Evolutionary conservation across 2,113 vertebrate genomes (phyloP), one percentile per base, ranked within the genome.

Genomic region (Turdus rufiventris): DNA sequence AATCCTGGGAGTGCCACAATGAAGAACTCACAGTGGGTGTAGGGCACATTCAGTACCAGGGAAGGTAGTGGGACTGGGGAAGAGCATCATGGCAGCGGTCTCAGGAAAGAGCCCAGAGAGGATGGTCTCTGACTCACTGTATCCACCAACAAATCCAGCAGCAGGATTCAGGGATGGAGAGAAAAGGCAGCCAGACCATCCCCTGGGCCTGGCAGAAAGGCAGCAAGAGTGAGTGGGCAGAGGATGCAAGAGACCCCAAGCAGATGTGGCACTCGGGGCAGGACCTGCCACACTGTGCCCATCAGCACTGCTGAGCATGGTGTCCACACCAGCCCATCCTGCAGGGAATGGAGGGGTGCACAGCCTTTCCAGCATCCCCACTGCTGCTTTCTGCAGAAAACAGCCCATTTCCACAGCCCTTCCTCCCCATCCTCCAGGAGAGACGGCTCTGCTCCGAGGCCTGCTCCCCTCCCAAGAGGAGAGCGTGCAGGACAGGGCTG

Each of bases 1-100:
- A 56, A 47, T 40, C 3, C 58, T 31, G 15, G 26, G 19, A 65
- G 10, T 8, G 12, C 42, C 54, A 86, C 36, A 12, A 1, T 1
- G 14, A 76, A 60, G 43, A 62, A 65, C 23, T 47, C 3, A 0
- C 25, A 10, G 51, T 15, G 38, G 33, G 15, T 4, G 8, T 3
- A 36, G 71, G 79, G 60, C 23, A 31, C 31, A 31, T 58, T 43
- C 33, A 51, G 36, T 45, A 84, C 58, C 58, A 34, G 18, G 19
- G 28, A 68, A 68, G 11, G 31, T 14, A 24, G n/a, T n/a, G 36
- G 28, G 21, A 70, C 20, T 4, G 6, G 23, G 33, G 36, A n/a
- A 85, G 40, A 74, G 26, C 40, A 74, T 20, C 0, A 1, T 2
- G 7, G 36, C 51, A 57, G 28, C 0, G 0, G 47, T 36, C 25